These are phyloP conservation scores for Drosophila melanosoma DNA, from an alignment of 2,888 invertebrate species.

Conservation along the genomic window DNA sequence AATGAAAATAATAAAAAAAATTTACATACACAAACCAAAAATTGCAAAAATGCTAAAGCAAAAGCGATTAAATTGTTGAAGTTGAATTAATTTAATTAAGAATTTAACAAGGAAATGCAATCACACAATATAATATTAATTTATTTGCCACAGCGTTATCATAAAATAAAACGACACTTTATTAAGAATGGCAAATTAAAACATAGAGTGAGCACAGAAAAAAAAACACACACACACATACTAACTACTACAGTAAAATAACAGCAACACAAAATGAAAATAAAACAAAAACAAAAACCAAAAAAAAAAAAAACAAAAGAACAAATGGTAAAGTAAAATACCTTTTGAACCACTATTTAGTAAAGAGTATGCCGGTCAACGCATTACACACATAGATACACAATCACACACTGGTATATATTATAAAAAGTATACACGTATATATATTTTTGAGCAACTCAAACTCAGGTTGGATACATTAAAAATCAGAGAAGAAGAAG, in stretches of 20 bases:
- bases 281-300: constrained; percentile 23
- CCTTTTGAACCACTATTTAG: constrained; percentile 62
- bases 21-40: constrained; percentile 57
- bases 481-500: constrained; percentile 75
- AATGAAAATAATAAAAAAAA: constrained; percentile 65
- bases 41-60: constrained; percentile 24
- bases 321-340: constrained; percentile 40
- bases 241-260: constrained; percentile 44
- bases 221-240: constrained; percentile 49
- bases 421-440: constrained; percentile 42
- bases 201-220: constrained; percentile 77
- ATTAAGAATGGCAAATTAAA: constrained; percentile 62
- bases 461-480: constrained; percentile 81
- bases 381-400: constrained; percentile 41
- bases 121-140: constrained; percentile 49
- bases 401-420: constrained; percentile 27
- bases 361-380: constrained; percentile 50
- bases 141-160: constrained; percentile 52
- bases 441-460: constrained; percentile 80
- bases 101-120: constrained; percentile 61
- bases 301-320: background rate
- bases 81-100: constrained; percentile 76
- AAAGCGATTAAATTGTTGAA: constrained; percentile 58
- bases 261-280: constrained; percentile 31
- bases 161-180: constrained; percentile 44